These are phyloP conservation scores for Capricornis sumatraensis DNA, from an alignment of 2,113 vertebrate genomes.

Conservation along the genomic window DNA sequence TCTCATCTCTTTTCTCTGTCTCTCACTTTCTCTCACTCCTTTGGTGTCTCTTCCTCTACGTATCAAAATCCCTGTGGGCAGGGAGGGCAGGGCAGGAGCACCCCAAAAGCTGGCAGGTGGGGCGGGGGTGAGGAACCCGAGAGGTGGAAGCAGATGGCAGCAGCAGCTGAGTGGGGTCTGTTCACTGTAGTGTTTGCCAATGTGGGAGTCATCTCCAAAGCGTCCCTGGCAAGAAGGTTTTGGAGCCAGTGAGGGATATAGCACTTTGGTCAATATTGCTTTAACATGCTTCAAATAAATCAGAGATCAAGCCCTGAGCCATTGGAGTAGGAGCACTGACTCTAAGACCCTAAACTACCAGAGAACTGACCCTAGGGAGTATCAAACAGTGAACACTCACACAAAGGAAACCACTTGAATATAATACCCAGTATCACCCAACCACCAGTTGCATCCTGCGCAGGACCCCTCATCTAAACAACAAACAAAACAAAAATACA, in stretches of 20 bases:
- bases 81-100: background rate
- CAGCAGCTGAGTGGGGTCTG: background rate
- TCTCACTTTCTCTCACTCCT: background rate
- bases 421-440: background rate
- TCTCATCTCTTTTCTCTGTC: no score
- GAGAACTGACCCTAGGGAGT: background rate
- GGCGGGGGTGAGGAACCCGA: accelerated
- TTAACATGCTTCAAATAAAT: conserved; percentile 75
- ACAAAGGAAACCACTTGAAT: background rate
- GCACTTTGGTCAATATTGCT: conserved; percentile 61
- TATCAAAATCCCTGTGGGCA: background rate
- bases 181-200: background rate
- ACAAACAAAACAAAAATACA: background rate
- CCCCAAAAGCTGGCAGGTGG: background rate
- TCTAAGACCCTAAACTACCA: background rate
- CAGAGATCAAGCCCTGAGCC: background rate
- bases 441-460: background rate
- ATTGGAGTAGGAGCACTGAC: background rate
- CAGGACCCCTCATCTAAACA: background rate
- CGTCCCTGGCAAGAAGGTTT: background rate
- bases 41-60: background rate
- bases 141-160: background rate
- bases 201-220: background rate
- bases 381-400: background rate
- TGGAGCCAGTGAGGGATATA: conserved; percentile 64